Base-by-base conservation (phyloP, 2,113 vertebrate species). In the Craseonycteris thonglongyai region DNA sequence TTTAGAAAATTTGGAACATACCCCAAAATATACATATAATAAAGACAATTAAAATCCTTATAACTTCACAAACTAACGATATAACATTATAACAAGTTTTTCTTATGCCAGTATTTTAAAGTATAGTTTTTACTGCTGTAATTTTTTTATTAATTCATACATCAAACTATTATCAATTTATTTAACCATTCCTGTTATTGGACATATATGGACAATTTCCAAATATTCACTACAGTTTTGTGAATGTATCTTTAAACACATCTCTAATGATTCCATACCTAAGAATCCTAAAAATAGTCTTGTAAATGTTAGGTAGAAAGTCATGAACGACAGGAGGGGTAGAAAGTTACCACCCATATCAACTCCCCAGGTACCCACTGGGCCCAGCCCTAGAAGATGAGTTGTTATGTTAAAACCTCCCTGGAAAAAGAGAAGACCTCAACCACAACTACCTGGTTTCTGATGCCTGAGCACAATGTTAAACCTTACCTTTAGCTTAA, bases 1-100 rank as follows among this genome's bases (percentile, higher is more conserved):
- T 96, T 93, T 19, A 89, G 74, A 94, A 95, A 94, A 75, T 91
- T 63, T 87, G 65, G 63, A 47, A 75, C n/a, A 86, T 56, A 74
- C 12, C 15, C 71, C 51, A 88, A 91, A 94, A 79, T 42, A 35
- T 33, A 59, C 42, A 35, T 33, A 59, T 81, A 83, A 84, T 47
- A 92, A 82, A 86, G 45, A 69, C 38, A 68, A 21, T 42, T 75
- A 89, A 79, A 79, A 65, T 71, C 24, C 22, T 40, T 87, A 3
- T 45, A 40, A 22, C 35, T 7, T 89, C 35, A 33, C 28, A 33
- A 79, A 82, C 12, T 76, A 90, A 65, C 74, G 56, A 90, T 30
- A 2, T 49, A 38, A 68, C 45, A 35, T 42, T 45, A 56, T 75
- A 93, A 42, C 12, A 76, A 66, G 45, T 85, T 74, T 75, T 87